A percentile compares a stretch with the other conserved stretches of the same genome.
Evolutionary conservation across 2,113 vertebrate genomes (phyloP).

Genomic region (Plectropomus leopardus): DNA sequence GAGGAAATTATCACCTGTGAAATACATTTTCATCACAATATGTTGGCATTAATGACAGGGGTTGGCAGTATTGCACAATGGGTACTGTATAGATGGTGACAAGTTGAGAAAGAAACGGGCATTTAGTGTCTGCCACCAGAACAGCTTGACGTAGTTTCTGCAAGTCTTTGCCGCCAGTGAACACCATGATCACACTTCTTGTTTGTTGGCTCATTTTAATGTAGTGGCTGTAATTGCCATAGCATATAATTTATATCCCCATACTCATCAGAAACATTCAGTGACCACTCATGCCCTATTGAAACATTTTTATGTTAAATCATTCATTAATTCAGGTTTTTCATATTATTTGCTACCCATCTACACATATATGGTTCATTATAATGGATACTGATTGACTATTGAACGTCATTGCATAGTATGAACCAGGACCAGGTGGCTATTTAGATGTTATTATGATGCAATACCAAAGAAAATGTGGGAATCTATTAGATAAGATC

Average conservation of each 20-base stretch:
- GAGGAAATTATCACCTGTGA: not conserved
- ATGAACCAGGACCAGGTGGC: not conserved
- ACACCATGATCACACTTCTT: not conserved
- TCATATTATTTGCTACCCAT: not conserved
- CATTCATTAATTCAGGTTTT: conserved; percentile 14
- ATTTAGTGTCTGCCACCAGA: not conserved
- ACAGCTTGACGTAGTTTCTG: not conserved
- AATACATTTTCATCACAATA: not conserved
- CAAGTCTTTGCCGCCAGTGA: not conserved
- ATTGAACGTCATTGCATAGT: not conserved
- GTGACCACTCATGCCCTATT: not conserved
- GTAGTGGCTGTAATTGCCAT: not conserved
- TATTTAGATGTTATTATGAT: conserved; percentile 25
- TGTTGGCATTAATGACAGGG: not conserved
- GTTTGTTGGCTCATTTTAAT: not conserved
- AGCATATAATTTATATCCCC: not conserved
- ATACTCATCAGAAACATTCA: not conserved
- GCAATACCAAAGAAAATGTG: not conserved
- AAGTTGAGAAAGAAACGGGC: not conserved
- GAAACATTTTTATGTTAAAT: not conserved
- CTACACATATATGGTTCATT: not conserved
- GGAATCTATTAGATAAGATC: conserved; percentile 12
- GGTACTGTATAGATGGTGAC: not conserved
- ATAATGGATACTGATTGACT: not conserved
- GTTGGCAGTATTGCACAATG: not conserved